Evolutionary conservation across 2,888 invertebrate genomes (phyloP).

Genomic region (Drosophila neonasuta): DNA sequence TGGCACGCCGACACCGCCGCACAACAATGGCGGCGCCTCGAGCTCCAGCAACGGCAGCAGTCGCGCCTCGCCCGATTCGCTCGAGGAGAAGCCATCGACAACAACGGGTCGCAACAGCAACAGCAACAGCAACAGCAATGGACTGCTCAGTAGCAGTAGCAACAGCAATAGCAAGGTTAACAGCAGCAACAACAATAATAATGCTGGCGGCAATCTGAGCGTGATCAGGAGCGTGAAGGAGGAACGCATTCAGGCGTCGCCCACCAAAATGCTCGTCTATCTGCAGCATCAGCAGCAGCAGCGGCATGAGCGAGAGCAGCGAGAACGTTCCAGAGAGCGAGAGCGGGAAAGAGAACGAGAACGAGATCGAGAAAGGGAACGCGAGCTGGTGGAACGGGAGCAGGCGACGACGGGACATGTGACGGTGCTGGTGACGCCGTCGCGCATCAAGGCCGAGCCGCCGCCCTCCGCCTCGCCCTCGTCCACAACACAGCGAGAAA

Average conservation of each 20-base stretch:
- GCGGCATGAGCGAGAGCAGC: constrained; percentile 65
- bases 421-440: constrained; percentile 83
- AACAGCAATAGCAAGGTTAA: constrained; percentile 27
- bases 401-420: constrained; percentile 78
- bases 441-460: constrained; percentile 82
- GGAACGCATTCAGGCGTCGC: constrained; percentile 80
- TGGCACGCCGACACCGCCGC: constrained; percentile 78
- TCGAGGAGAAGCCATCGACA: constrained; percentile 81
- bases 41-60: constrained; percentile 79
- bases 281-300: constrained; percentile 75
- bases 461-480: constrained; percentile 73
- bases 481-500: constrained; percentile 76
- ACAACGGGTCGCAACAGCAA: constrained; percentile 59
- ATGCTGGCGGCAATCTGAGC: constrained; percentile 72
- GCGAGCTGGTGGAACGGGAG: constrained; percentile 63
- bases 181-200: constrained; percentile 21
- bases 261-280: constrained; percentile 80
- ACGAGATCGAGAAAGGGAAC: constrained; percentile 67
- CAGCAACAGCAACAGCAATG: constrained; percentile 26
- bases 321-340: constrained; percentile 61
- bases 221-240: constrained; percentile 82
- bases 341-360: constrained; percentile 70
- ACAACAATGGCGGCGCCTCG: constrained; percentile 79
- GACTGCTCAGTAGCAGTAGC: constrained; percentile 65
- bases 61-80: constrained; percentile 81